phyloP scores from a whole-genome alignment of 2,113 vertebrate species.

The Laterallus jamaicensis region DNA sequence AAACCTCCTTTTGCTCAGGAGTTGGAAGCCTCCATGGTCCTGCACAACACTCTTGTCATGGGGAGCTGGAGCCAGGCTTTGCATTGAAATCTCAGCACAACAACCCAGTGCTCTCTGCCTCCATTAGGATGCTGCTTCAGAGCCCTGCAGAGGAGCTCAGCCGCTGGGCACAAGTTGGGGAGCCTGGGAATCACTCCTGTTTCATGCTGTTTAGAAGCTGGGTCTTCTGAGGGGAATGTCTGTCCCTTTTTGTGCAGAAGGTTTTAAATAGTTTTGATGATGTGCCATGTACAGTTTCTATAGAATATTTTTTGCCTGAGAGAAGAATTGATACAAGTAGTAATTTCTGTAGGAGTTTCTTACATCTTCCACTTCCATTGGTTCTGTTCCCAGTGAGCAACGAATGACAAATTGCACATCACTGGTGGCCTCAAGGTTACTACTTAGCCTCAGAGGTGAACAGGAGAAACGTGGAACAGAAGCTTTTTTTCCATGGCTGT shows the following conservation, averaged over 20 bases:
- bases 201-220: background rate
- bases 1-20: background rate
- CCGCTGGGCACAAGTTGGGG: background rate
- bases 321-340: background rate
- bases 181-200: background rate
- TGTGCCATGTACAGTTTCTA: background rate
- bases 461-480: background rate
- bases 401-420: background rate
- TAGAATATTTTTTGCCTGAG: background rate
- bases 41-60: background rate
- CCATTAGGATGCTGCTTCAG: too few species aligned
- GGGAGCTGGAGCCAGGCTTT: background rate
- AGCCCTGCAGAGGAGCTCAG: background rate
- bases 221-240: background rate
- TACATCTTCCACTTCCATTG: background rate
- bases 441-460: background rate
- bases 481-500: background rate
- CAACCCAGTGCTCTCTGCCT: too few species aligned
- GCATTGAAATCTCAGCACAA: background rate
- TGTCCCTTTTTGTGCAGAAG: background rate
- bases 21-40: background rate
- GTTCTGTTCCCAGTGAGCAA: background rate
- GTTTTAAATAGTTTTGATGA: background rate
- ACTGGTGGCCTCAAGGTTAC: background rate
- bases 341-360: background rate